Conservation (phyloP, 2,797 vertebrate species). For the Odontamblyopus lacepedii region DNA sequence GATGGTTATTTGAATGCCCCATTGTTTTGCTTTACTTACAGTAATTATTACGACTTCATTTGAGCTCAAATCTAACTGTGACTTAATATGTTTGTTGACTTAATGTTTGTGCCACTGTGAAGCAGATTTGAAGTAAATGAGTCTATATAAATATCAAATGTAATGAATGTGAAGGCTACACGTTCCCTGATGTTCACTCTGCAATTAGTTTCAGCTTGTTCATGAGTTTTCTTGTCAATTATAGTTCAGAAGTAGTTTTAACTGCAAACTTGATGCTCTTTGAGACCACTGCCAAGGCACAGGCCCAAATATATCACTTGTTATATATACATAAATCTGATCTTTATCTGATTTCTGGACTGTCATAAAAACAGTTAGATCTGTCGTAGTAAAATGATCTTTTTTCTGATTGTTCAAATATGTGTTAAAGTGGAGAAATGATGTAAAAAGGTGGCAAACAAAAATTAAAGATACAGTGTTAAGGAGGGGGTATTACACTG, state of each 20-base stretch:
- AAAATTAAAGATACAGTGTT: too few species aligned
- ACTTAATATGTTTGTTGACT: slow-evolving; percentile 5
- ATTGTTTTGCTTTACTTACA: slow-evolving; percentile 2
- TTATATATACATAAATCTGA: too few species aligned
- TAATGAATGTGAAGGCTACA: background rate
- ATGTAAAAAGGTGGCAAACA: too few species aligned
- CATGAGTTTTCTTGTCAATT: background rate
- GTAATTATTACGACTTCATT: slow-evolving; percentile 10
- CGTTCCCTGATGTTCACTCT: background rate
- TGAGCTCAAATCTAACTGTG: slow-evolving; percentile 9
- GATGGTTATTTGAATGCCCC: background rate
- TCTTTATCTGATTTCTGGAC: too few species aligned
- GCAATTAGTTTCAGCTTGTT: background rate
- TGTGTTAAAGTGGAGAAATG: too few species aligned
- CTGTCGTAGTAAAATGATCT: too few species aligned
- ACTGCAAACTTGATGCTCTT: background rate
- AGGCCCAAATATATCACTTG: background rate
- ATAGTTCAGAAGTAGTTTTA: background rate
- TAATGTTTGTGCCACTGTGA: slow-evolving; percentile 9
- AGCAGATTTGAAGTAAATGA: background rate
- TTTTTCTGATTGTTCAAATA: too few species aligned
- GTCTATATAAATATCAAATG: background rate
- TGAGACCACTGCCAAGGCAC: background rate
- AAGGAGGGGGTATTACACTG: too few species aligned
- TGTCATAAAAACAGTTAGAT: too few species aligned